Conservation (phyloP, 2,797 vertebrate genomes). For the Micrastur ruficollis region DNA sequence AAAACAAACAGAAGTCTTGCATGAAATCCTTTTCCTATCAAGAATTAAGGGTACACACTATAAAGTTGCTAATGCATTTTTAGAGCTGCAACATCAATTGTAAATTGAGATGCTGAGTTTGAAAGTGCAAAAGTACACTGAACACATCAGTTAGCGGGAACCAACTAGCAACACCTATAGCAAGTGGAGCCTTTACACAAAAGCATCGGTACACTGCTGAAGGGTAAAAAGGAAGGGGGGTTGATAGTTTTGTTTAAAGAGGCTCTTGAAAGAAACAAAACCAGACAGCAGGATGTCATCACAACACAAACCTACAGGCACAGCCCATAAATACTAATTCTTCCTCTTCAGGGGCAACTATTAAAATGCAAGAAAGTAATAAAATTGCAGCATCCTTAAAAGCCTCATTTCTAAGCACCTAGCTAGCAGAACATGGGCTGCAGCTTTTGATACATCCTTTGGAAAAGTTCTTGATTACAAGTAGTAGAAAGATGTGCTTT, state of each 20-base stretch:
- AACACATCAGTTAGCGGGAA: not conserved
- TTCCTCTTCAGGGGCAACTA: not conserved
- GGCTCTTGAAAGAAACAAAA: conserved; percentile 20
- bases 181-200: not conserved
- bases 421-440: not conserved
- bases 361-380: conserved; percentile 12
- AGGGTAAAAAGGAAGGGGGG: not conserved
- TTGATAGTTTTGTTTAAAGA: not conserved
- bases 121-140: not conserved
- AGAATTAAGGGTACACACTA: not conserved
- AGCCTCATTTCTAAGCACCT: not conserved
- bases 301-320: not conserved
- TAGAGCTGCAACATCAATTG: not conserved
- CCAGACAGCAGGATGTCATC: not conserved
- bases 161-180: not conserved
- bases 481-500: not conserved
- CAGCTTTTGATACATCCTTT: not conserved
- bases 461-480: not conserved
- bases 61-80: not conserved
- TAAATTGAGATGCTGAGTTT: not conserved
- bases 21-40: not conserved
- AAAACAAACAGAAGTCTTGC: not conserved
- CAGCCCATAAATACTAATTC: not conserved
- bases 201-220: not conserved
- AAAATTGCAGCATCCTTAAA: not conserved